Evolutionary conservation across 2,113 vertebrate species (phyloP).

Genomic region (Campylomormyrus numenius): DNA sequence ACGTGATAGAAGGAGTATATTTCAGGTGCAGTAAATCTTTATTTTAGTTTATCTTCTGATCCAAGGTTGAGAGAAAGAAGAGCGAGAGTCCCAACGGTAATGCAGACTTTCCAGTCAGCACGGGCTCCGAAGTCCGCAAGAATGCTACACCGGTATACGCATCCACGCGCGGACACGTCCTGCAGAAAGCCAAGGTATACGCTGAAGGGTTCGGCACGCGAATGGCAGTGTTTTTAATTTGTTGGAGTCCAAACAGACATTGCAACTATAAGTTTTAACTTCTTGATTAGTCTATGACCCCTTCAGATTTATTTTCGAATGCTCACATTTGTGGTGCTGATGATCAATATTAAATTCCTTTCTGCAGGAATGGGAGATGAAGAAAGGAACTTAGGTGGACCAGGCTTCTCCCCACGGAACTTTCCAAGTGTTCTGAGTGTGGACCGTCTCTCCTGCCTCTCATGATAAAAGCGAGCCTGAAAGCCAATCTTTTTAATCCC

Average conservation of each 20-base stretch:
- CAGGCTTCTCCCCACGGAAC: not conserved
- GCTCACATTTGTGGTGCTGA: not conserved
- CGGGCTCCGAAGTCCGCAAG: constrained; percentile 79
- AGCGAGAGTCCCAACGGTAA: constrained; percentile 62
- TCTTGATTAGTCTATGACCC: too few species aligned
- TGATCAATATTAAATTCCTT: not conserved
- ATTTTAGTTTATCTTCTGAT: constrained; percentile 14
- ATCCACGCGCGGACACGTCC: constrained; percentile 78
- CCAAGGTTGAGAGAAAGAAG: constrained; percentile 51
- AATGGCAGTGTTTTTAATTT: not conserved
- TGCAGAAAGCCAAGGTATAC: constrained; percentile 88
- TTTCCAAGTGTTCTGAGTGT: not conserved
- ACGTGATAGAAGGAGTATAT: not conserved
- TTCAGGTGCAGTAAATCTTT: not conserved
- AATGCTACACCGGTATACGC: constrained; percentile 74
- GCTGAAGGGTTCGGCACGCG: too few species aligned
- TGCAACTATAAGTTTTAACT: not conserved
- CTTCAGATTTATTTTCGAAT: not conserved
- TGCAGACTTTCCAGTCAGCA: constrained; percentile 73
- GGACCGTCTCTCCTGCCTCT: not conserved
- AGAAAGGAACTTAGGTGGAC: constrained; percentile 69
- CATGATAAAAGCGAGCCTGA: not conserved
- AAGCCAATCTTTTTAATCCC: not conserved
- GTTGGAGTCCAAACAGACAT: not conserved
- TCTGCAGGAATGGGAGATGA: constrained; percentile 85